Evolutionary conservation across 2,888 invertebrate species (phyloP), one percentile per base, ranked within the genome.

Genomic region (Capitulum mitella): DNA sequence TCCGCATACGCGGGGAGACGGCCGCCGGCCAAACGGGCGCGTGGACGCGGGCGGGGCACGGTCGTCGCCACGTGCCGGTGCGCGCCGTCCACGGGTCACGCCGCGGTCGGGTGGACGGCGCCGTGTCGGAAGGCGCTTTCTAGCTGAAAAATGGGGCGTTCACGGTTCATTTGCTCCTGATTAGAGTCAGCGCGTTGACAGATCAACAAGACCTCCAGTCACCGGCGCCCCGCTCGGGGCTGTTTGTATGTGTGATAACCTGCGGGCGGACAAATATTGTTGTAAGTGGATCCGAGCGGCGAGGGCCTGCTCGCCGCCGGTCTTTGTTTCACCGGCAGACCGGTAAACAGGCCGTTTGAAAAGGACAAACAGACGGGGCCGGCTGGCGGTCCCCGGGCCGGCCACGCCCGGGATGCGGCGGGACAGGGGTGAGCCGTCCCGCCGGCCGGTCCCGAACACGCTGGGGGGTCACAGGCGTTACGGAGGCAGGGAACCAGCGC

Each of bases 1-100:
- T 58, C 58, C 58, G 58, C 58, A 58, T 58, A 29, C 58, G n/a
- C 58, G 29, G n/a, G 29, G n/a, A n/a, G n/a, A n/a, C n/a, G 58
- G 58, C 58, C n/a, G n/a, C n/a, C n/a, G n/a, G 58, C 58, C 58
- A 58, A n/a, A n/a, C n/a, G n/a, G n/a, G n/a, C n/a, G n/a, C n/a
- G n/a, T n/a, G 58, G 3, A 51, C 51, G 51, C 51, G 51, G 19
- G 3, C 51, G 22, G 19, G 19, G 51, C 8, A 51, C 51, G 51
- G 19, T 19, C 46, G 14, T 22, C 3, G 51, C 19, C 51, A 51
- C 19, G 46, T 14, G 14, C 6, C 46, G 46, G 46, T 6, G 46
- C 48, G 48, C 48, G 48, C 48, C 16, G 48, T 48, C 16, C 12
- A 19, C 12, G 48, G 48, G n/a, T n/a, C n/a, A n/a, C n/a, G n/a